A percentile compares a stretch with the other conserved stretches of the same genome.
Evolutionary conservation across 2,113 vertebrate genomes (phyloP).

Genomic region (Erythrocercus mccallii): DNA sequence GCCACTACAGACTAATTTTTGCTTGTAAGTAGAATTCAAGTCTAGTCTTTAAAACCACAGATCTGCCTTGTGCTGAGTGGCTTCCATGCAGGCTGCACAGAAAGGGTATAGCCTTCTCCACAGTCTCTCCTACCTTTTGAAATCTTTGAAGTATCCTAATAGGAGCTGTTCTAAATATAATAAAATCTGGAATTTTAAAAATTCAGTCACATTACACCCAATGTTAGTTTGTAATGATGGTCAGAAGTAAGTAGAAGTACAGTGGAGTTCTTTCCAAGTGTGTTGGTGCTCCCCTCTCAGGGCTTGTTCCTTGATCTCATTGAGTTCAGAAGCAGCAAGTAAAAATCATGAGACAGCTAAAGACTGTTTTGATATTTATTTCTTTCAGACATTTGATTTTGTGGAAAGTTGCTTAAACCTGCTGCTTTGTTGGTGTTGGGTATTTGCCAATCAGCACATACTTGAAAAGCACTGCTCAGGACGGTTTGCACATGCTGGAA

Average conservation of each 20-base stretch:
- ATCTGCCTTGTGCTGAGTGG: not conserved
- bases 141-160: constrained; percentile 33
- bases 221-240: not conserved
- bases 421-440: not conserved
- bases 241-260: not conserved
- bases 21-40: constrained; percentile 9
- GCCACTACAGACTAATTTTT: constrained; percentile 10
- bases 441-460: not conserved
- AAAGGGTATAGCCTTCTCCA: not conserved
- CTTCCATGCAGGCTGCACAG: not conserved
- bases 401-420: not conserved
- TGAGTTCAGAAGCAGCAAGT: not conserved
- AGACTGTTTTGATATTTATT: not conserved
- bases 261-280: not conserved
- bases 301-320: not conserved
- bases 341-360: not conserved
- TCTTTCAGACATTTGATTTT: not conserved
- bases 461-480: not conserved
- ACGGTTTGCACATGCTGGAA: not conserved
- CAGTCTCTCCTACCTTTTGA: not conserved
- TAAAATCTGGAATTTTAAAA: not conserved
- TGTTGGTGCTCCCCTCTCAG: not conserved
- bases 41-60: not conserved
- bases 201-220: not conserved
- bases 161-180: not conserved